phyloP scores from a whole-genome alignment of 1,140 invertebrate genomes.

The Ctenoplectra terminalis region DNA sequence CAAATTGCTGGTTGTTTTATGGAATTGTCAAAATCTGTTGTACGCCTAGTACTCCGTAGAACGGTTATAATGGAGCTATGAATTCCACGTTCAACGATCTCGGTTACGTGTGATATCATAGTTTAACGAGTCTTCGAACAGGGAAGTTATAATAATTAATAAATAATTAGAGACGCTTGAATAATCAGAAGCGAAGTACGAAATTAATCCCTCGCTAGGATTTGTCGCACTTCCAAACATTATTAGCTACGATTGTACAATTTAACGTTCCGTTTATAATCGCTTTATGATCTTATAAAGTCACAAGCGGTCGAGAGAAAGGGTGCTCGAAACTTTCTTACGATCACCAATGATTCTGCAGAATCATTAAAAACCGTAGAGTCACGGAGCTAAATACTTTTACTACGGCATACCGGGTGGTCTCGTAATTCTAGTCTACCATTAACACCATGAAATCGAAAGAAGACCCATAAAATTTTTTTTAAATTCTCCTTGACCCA shows the following conservation, averaged over 20 bases:
- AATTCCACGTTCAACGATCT: background rate
- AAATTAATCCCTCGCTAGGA: background rate
- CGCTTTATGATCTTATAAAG: background rate
- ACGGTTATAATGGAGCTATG: background rate
- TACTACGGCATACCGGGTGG: background rate
- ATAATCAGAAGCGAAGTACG: no score
- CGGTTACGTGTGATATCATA: background rate
- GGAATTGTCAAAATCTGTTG: background rate
- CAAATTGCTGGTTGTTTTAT: background rate
- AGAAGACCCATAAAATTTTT: background rate
- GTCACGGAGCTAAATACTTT: background rate
- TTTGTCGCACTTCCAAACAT: background rate
- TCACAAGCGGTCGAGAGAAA: background rate
- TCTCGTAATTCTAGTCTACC: background rate
- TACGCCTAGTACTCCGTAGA: no score
- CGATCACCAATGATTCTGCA: background rate
- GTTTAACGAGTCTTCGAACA: background rate
- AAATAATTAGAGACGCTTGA: background rate
- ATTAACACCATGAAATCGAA: background rate
- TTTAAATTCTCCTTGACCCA: background rate
- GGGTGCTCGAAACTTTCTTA: slow-evolving; percentile 6
- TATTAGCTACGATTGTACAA: no score
- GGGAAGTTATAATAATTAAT: background rate
- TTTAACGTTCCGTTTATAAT: background rate
- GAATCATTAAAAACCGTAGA: background rate